Evolutionary conservation across 1,140 invertebrate genomes (phyloP).

Genomic region (Calliopsis andreniformis): DNA sequence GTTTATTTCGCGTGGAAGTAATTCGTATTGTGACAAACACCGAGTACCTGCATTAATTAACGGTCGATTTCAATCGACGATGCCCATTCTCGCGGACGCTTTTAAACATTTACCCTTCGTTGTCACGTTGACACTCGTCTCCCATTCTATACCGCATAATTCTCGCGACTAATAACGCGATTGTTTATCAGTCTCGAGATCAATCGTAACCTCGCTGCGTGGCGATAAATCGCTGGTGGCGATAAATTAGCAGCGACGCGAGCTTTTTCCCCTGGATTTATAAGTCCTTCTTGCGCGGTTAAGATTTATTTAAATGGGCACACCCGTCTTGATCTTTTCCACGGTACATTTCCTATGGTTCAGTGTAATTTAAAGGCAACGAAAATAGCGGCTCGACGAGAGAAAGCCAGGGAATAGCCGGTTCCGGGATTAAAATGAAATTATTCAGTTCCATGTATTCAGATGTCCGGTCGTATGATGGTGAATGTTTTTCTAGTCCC

Average conservation of each 20-base stretch:
- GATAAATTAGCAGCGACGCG: no score
- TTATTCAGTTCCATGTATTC: slow-evolving; percentile 58
- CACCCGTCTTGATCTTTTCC: not conserved
- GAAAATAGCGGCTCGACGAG: not conserved
- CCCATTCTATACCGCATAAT: not conserved
- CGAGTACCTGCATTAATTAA: slow-evolving; percentile 5
- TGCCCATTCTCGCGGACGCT: not conserved
- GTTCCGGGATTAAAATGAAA: slow-evolving; percentile 52
- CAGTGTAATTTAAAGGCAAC: not conserved
- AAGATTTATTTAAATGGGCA: slow-evolving; percentile 9
- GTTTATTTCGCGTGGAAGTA: slow-evolving; percentile 6
- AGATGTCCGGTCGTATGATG: slow-evolving; percentile 37
- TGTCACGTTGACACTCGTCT: not conserved
- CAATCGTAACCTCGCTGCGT: no score
- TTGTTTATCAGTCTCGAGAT: no score
- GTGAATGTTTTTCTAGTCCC: slow-evolving; percentile 52
- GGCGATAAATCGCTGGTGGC: no score
- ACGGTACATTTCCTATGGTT: not conserved
- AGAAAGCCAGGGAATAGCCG: not conserved
- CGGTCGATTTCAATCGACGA: slow-evolving; percentile 22
- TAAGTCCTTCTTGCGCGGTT: no score
- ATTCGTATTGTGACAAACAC: slow-evolving; percentile 15
- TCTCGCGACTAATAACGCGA: not conserved
- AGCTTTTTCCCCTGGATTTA: no score
- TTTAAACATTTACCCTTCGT: slow-evolving; percentile 14